These are phyloP conservation scores for Gobionotothen gibberifrons DNA, from an alignment of 2,797 vertebrate genomes.

Conservation along the genomic window DNA sequence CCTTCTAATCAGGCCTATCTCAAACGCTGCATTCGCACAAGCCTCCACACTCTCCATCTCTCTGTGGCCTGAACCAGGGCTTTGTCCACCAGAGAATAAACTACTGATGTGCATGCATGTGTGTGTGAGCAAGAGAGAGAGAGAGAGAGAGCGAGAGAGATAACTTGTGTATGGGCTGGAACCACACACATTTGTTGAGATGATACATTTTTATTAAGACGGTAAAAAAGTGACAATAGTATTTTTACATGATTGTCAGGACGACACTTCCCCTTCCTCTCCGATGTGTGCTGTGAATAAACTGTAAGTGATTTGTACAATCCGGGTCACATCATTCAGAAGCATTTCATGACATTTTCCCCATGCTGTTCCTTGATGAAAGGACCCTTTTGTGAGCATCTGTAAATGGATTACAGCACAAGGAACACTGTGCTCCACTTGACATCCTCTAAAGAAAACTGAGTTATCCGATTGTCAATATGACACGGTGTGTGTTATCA, in stretches of 20 bases:
- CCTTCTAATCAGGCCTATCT: slow-evolving; percentile 44
- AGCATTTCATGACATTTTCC: slow-evolving; percentile 20
- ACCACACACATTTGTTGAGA: slow-evolving; percentile 21
- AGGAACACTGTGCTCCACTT: slow-evolving; percentile 1
- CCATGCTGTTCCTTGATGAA: slow-evolving; percentile 15
- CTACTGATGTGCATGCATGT: slow-evolving; percentile 3
- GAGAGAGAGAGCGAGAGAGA: background rate
- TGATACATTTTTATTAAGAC: slow-evolving; percentile 10
- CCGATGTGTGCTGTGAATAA: background rate
- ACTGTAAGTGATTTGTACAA: slow-evolving; percentile 3
- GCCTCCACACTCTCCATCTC: slow-evolving; percentile 24
- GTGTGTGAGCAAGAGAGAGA: background rate
- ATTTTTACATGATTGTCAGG: background rate
- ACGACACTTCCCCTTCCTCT: slow-evolving; percentile 1
- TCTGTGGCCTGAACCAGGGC: slow-evolving; percentile 37
- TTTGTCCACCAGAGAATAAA: slow-evolving; percentile 58
- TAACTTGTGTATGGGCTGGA: slow-evolving; percentile 27
- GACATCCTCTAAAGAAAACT: slow-evolving; percentile 19
- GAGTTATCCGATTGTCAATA: background rate
- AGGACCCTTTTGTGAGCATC: background rate
- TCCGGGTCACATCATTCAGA: slow-evolving; percentile 25
- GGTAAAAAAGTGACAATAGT: background rate
- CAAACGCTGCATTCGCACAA: slow-evolving; percentile 31
- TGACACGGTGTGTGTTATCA: background rate
- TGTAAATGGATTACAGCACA: slow-evolving; percentile 14